These are phyloP conservation scores for Chrysina gloriosa DNA, from an alignment of 2,888 invertebrate genomes.

Conservation along the genomic window DNA sequence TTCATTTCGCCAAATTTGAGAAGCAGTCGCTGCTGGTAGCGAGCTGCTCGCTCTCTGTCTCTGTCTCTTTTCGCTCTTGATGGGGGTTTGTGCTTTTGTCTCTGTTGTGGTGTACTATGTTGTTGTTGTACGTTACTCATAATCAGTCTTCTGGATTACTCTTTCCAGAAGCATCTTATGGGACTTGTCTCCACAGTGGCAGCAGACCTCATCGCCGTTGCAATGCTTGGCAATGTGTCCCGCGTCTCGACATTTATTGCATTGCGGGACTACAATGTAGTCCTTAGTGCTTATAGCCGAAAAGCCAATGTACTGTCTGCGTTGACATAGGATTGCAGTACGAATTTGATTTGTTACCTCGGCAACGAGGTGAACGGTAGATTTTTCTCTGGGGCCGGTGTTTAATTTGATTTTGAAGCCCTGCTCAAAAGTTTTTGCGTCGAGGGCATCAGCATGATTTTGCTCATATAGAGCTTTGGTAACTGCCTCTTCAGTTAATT, in stretches of 20 bases:
- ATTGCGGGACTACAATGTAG: slow-evolving; percentile 1
- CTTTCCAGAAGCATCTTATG: slow-evolving; percentile 27
- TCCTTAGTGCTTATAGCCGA: not conserved
- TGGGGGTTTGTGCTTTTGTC: not conserved
- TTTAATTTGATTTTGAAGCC: slow-evolving; percentile 30
- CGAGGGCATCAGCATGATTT: slow-evolving; percentile 27
- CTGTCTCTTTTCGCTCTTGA: not conserved
- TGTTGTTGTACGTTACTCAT: slow-evolving; percentile 5
- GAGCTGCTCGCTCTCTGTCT: too few species aligned
- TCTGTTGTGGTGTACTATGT: not conserved
- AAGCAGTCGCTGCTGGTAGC: too few species aligned
- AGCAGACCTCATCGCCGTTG: not conserved
- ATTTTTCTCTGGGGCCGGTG: slow-evolving; percentile 34
- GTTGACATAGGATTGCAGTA: not conserved
- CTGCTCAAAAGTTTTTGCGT: not conserved
- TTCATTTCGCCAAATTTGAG: too few species aligned
- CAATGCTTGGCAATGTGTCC: slow-evolving; percentile 31
- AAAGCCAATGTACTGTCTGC: slow-evolving; percentile 24
- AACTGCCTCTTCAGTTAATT: not conserved
- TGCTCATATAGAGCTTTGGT: slow-evolving; percentile 20
- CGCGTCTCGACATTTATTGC: not conserved
- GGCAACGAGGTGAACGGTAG: slow-evolving; percentile 20
- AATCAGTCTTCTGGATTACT: slow-evolving; percentile 30
- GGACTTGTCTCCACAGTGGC: slow-evolving; percentile 1
- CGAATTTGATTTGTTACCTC: slow-evolving; percentile 7